Evolutionary conservation across 2,113 vertebrate species (phyloP), one percentile per base, ranked within the genome.

Genomic region (Jacana jacana): DNA sequence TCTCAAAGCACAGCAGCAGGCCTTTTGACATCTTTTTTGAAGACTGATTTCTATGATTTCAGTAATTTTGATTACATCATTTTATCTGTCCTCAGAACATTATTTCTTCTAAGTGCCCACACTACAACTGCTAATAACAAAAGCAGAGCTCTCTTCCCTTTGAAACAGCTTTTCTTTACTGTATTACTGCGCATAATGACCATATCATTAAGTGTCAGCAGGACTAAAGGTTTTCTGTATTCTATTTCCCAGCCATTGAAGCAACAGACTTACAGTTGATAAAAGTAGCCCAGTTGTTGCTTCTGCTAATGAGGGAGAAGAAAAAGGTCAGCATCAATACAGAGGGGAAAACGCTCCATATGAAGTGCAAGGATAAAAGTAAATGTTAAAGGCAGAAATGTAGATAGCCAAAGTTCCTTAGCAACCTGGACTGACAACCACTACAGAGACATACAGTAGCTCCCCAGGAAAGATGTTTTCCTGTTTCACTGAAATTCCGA

Each of bases 281-380:
- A 91, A 84, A 76, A 52, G 61, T 31, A 71, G 72, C 88, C 81
- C 40, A 57, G 85, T 49, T 96, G 77, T 69, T 92, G 13, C 80
- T 81, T 89, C 69, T 86, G 37, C 80, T 96, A 96, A 97, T 79
- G 60, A 93, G 76, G 7, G 46, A 54, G 48, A 93, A 88, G 80
- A 13, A 83, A 92, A 95, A 96, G 93, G 86, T 96, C 93, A 95
- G 31, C 61, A 40, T 78, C 85, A 81, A 86, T 79, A 72, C 11
- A 85, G 42, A 88, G 55, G n/a, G 28, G 55, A 88, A 95, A 95
- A 89, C 4, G 11, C 49, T 95, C 63, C n/a, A 11, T 44, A 19
- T 80, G 75, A 89, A 85, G 49, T 48, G 52, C 12, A 9, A 77
- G 57, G 63, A 82, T 89, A 80, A 95, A 92, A 95, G 71, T 51